Percentiles rank a stretch among this genome's conserved stretches.
phyloP scores from a whole-genome alignment of 2,797 vertebrate genomes.

The Rhodeus uyekii region DNA sequence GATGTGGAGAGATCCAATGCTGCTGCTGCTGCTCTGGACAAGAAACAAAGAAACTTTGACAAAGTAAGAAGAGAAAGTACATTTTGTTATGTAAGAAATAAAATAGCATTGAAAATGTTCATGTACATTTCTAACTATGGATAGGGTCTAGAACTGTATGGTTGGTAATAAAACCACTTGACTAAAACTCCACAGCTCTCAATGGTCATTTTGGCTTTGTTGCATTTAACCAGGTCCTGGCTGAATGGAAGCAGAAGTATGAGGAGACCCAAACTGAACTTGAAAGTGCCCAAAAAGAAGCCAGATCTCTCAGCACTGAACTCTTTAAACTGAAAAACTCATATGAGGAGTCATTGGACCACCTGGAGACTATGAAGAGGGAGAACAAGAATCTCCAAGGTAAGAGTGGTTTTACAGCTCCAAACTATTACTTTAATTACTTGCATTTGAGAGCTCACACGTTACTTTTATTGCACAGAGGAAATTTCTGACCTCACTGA shows the following conservation, averaged over 20 bases:
- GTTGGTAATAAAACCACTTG: neutral
- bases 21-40: constrained; percentile 80
- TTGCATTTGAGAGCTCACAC: neutral
- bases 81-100: neutral
- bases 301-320: constrained; percentile 79
- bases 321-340: constrained; percentile 83
- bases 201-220: neutral
- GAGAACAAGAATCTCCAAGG: constrained; percentile 67
- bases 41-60: constrained; percentile 88
- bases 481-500: constrained; percentile 82
- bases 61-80: constrained; percentile 70
- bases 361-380: constrained; percentile 78
- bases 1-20: constrained; percentile 86
- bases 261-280: constrained; percentile 80
- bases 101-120: neutral
- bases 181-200: neutral
- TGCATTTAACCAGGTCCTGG: constrained; percentile 60
- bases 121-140: neutral
- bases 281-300: constrained; percentile 74
- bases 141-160: neutral
- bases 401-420: constrained; percentile 62
- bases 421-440: constrained; percentile 33
- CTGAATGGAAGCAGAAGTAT: constrained; percentile 82
- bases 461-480: constrained; percentile 63
- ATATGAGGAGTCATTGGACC: constrained; percentile 80